Percentiles rank a stretch among this genome's conserved stretches.
These are phyloP conservation scores for Rhinopithecus roxellana DNA, from an alignment of 2,113 vertebrate genomes.

Conservation along the genomic window DNA sequence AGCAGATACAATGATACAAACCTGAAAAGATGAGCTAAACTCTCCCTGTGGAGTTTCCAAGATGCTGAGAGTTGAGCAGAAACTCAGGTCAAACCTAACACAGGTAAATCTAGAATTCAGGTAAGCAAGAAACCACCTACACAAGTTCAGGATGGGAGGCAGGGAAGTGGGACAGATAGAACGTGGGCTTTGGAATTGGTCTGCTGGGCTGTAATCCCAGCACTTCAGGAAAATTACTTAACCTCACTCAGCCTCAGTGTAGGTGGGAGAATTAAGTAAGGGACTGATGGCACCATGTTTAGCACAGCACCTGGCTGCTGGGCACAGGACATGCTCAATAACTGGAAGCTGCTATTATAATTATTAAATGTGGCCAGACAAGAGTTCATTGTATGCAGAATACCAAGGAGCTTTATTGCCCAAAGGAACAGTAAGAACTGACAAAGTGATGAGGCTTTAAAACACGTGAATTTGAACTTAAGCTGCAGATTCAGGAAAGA, in stretches of 20 bases:
- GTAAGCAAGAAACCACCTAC: neutral
- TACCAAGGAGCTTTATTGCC: neutral
- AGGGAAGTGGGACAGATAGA: neutral
- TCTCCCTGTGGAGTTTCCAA: neutral
- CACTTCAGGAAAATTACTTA: neutral
- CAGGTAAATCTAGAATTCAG: neutral
- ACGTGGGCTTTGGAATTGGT: neutral
- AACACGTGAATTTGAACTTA: neutral
- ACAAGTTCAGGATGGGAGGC: neutral
- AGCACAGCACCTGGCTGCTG: neutral
- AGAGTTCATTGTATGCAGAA: neutral
- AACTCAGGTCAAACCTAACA: neutral
- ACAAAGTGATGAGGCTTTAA: neutral
- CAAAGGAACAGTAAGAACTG: neutral
- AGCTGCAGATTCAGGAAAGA: neutral
- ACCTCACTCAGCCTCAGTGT: neutral
- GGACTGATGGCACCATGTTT: accelerated
- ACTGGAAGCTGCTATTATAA: neutral
- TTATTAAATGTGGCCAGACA: neutral
- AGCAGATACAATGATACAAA: neutral
- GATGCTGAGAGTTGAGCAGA: neutral
- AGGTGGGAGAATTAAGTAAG: neutral
- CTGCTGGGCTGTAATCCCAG: neutral
- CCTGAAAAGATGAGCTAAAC: neutral
- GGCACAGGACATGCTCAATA: neutral